Conservation (phyloP, 2,888 invertebrate species). For the Pasiphila rectangulata region DNA sequence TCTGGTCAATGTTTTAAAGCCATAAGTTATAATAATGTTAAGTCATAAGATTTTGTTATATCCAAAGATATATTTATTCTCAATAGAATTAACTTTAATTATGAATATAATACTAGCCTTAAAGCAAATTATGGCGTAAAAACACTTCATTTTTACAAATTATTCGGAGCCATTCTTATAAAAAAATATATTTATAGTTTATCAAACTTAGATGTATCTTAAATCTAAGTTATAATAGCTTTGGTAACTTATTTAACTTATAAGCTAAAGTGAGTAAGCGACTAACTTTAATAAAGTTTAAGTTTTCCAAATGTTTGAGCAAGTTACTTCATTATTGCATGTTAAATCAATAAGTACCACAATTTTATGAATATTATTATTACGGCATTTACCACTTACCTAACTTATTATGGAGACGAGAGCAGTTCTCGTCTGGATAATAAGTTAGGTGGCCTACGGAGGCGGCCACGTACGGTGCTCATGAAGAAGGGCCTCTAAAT, state of each 20-base stretch:
- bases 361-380: too few species aligned
- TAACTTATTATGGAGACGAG: too few species aligned
- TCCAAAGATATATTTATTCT: conserved; percentile 48
- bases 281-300: neutral
- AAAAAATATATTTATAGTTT: conserved; percentile 60
- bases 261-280: conserved; percentile 39
- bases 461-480: too few species aligned
- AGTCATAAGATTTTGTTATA: conserved; percentile 59
- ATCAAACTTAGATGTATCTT: conserved; percentile 34
- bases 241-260: conserved; percentile 76
- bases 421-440: too few species aligned
- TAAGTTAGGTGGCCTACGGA: too few species aligned
- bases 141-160: conserved; percentile 38
- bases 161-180: conserved; percentile 47
- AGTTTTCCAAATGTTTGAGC: conserved; percentile 19
- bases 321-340: conserved; percentile 3
- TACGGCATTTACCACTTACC: too few species aligned
- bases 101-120: conserved; percentile 56
- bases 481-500: too few species aligned
- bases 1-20: conserved; percentile 60
- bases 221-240: conserved; percentile 65
- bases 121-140: conserved; percentile 59
- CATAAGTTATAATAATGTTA: conserved; percentile 56
- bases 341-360: too few species aligned
- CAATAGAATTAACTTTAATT: conserved; percentile 69